Base-by-base conservation (phyloP, 2,113 vertebrate genomes). In the Tichodroma muraria region DNA sequence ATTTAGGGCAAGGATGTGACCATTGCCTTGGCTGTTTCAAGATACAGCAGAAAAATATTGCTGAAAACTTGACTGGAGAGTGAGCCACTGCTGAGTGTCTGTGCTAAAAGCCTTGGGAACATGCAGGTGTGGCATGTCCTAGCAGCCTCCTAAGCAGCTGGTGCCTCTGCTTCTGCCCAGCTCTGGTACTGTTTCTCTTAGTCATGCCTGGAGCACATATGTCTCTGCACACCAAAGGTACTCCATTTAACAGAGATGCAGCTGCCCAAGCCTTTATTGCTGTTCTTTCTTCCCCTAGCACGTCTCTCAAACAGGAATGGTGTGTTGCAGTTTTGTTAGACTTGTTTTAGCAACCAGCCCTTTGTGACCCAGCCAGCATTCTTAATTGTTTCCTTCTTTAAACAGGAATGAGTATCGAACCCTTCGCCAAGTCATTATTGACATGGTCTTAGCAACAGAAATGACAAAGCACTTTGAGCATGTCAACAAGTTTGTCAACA, bases 381-480 rank as follows among this genome's bases (percentile, higher is more conserved):
- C 82, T 89, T 90, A 90, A 84, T 85, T 63, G 73, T 94, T 90
- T 94, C 83, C 79, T 97, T 91, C 94, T 96, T 87, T 91, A 52
- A 83, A 83, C 96, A 99, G 99, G 98, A 99, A 98, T 49, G 99
- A 99, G 89, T 99, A 99, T 95, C 98, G 99, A 92, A 98, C 98
- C 13, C 98, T 99, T 80, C 98, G 99, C 60, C 99, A 99, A 97
- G 98, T 98, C 56, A 98, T 99, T 88, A 99, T 99, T 40, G 99
- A 99, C 95, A 99, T 99, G 99, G 99, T 99, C 94, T 97, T 99
- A 61, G 99, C 99, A 68, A 99, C 99, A 28, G 99, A 99, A 97
- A 99, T 99, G 99, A 99, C 99, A 85, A 99, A 98, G 98, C 99
- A 99, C 98, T 99, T 99, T 63, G 99, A 99, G 95, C 99, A 99